Evolutionary conservation across 2,888 invertebrate genomes (phyloP).

Genomic region (Nycteola revayana): DNA sequence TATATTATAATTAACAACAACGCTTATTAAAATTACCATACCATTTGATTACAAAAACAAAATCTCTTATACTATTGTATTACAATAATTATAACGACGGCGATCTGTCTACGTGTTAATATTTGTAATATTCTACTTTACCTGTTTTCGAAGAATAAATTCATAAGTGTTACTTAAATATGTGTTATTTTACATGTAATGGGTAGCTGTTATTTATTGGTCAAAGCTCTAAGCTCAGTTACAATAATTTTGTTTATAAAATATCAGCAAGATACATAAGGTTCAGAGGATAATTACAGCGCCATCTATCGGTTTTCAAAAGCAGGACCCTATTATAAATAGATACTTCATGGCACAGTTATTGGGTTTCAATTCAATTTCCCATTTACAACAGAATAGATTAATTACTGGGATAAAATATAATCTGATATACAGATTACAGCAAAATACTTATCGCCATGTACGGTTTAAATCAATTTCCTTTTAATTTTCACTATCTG

Average conservation of each 20-base stretch:
- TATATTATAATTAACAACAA: slow-evolving; percentile 66
- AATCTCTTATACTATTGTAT: slow-evolving; percentile 42
- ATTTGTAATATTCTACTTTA: slow-evolving; percentile 50
- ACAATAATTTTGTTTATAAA: slow-evolving; percentile 20
- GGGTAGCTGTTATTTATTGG: slow-evolving; percentile 41
- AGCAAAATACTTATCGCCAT: slow-evolving; percentile 1
- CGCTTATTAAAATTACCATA: slow-evolving; percentile 57
- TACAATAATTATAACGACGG: slow-evolving; percentile 41
- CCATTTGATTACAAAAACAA: slow-evolving; percentile 49
- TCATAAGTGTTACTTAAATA: slow-evolving; percentile 30
- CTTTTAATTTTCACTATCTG: slow-evolving; percentile 23
- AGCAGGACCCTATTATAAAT: too few species aligned
- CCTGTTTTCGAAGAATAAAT: slow-evolving; percentile 58
- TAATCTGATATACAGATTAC: too few species aligned
- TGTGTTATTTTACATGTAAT: slow-evolving; percentile 27
- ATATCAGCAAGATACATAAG: slow-evolving; percentile 4
- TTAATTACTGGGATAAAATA: not conserved
- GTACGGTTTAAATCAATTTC: slow-evolving; percentile 16
- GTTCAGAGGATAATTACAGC: slow-evolving; percentile 2
- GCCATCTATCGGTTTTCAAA: too few species aligned
- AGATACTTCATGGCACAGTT: not conserved
- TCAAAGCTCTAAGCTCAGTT: slow-evolving; percentile 49
- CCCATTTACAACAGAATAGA: not conserved
- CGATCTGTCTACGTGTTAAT: slow-evolving; percentile 44
- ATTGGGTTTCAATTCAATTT: not conserved